Percentiles rank a stretch among this genome's conserved stretches.
Evolutionary conservation across 2,797 vertebrate genomes (phyloP).

Genomic region (Trachurus trachurus): DNA sequence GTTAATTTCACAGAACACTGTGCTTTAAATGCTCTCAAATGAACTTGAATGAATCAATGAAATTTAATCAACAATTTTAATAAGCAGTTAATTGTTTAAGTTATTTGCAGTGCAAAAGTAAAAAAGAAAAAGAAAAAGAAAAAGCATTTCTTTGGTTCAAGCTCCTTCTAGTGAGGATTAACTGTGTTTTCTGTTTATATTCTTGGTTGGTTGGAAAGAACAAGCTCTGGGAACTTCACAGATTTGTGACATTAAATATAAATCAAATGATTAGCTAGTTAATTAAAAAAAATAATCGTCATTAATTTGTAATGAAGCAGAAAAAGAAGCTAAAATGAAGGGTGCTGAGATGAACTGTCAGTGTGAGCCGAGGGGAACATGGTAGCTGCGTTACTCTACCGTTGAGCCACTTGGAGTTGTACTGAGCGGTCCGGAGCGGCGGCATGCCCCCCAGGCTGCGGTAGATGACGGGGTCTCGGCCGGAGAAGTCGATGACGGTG

Average conservation of each 20-base stretch:
- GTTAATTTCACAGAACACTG: background rate
- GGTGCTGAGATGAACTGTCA: background rate
- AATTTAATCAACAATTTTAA: background rate
- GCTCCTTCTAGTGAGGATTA: background rate
- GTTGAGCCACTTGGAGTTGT: constrained; percentile 99
- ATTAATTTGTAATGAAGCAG: background rate
- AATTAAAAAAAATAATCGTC: background rate
- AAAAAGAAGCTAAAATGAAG: background rate
- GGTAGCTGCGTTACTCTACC: constrained; percentile 80
- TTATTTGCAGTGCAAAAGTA: too few relatives aligned
- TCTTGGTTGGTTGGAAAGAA: background rate
- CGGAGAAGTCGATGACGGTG: constrained; percentile 98
- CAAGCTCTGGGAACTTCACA: background rate
- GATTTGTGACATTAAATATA: background rate
- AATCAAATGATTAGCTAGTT: background rate
- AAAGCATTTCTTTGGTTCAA: background rate
- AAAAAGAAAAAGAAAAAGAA: too few relatives aligned
- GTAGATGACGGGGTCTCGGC: constrained; percentile 97
- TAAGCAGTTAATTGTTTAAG: background rate
- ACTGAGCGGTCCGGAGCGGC: constrained; percentile 95
- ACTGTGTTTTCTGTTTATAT: background rate
- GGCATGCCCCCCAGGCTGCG: constrained; percentile 96
- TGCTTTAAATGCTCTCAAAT: constrained; percentile 1
- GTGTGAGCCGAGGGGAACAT: background rate
- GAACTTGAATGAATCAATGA: background rate